Conservation (phyloP, 2,113 vertebrate species). For the Hystrix cristata region DNA sequence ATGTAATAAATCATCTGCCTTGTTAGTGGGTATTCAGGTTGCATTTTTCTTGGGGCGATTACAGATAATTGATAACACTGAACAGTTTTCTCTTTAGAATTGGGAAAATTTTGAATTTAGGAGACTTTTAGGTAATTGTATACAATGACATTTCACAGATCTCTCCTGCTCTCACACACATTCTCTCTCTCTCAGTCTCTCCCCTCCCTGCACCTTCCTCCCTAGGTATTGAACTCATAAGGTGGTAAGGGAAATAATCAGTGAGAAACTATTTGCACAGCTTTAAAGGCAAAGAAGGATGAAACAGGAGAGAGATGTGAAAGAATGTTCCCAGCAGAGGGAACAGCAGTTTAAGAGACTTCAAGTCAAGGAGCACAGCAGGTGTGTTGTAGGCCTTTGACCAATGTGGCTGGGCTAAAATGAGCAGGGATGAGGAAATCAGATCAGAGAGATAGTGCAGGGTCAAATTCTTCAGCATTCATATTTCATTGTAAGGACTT, state of each 20-base stretch:
- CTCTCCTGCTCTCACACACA: neutral
- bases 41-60: conserved; percentile 13
- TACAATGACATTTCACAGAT: neutral
- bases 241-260: neutral
- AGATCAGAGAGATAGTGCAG: neutral
- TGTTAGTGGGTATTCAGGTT: neutral
- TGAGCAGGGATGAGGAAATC: neutral
- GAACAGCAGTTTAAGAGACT: neutral
- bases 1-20: neutral
- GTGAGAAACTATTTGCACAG: neutral
- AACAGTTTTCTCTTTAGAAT: conserved; percentile 51
- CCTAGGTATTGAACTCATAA: neutral
- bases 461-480: neutral
- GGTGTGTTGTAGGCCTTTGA: neutral
- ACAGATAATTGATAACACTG: conserved; percentile 11
- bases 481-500: neutral
- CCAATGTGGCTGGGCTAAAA: neutral
- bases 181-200: neutral
- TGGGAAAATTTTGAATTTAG: neutral
- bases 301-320: neutral
- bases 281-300: neutral
- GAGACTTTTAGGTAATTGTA: neutral
- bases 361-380: neutral
- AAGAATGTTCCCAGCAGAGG: neutral
- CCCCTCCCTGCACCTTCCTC: neutral